Evolutionary conservation across 2,797 vertebrate genomes (phyloP).

Genomic region (Luscinia megarhynchos): DNA sequence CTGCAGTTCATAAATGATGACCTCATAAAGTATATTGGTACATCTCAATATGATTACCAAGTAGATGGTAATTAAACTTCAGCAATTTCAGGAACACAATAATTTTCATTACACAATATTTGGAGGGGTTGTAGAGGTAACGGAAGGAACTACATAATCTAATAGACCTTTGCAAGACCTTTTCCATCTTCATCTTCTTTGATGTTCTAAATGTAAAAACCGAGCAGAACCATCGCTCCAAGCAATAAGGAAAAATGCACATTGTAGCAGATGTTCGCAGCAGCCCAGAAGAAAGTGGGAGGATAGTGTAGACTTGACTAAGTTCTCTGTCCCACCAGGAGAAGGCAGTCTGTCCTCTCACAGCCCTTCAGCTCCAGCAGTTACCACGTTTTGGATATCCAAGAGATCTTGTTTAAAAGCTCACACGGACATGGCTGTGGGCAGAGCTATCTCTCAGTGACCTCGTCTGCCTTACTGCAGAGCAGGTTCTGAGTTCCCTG

Average conservation of each 20-base stretch:
- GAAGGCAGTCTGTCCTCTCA: background rate
- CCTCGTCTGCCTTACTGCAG: background rate
- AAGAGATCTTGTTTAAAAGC: background rate
- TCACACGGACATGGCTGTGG: background rate
- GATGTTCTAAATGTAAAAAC: background rate
- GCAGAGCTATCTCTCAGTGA: background rate
- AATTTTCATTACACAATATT: slow-evolving; percentile 5
- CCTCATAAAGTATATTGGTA: background rate
- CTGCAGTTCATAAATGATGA: background rate
- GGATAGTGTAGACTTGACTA: background rate
- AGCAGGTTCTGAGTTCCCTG: background rate
- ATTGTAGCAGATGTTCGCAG: background rate
- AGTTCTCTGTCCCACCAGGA: background rate
- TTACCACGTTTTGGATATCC: background rate
- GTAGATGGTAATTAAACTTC: slow-evolving; percentile 12
- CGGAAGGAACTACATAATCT: background rate
- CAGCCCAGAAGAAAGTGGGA: background rate
- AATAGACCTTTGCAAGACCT: slow-evolving; percentile 11
- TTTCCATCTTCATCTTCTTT: background rate
- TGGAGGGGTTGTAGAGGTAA: slow-evolving; percentile 9
- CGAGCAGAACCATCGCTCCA: background rate
- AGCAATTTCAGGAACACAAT: slow-evolving; percentile 30
- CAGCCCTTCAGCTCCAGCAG: background rate
- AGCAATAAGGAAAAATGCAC: background rate
- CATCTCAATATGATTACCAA: slow-evolving; percentile 12